A percentile compares a stretch with the other conserved stretches of the same genome.
Conservation (phyloP, 2,113 vertebrate genomes). For the Nothocercus nigrocapillus region DNA sequence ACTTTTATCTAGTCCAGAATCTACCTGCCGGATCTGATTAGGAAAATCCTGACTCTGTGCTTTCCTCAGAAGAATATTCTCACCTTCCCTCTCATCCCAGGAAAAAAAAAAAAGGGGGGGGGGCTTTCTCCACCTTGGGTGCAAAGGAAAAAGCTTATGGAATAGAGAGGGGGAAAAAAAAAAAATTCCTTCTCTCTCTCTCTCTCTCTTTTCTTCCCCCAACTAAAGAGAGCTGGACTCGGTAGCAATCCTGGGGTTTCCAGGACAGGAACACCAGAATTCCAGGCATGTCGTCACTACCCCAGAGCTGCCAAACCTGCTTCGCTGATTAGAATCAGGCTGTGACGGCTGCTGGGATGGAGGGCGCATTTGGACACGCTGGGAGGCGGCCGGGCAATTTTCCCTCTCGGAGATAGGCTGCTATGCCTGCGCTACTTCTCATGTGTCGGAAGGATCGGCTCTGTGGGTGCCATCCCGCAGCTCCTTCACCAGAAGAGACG, state of each 20-base stretch:
- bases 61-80: not conserved
- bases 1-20: not conserved
- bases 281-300: not conserved
- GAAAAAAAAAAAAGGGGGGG: not conserved
- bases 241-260: not conserved
- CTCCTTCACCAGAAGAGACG: not conserved
- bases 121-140: not conserved
- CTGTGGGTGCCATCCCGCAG: not conserved
- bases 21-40: not conserved
- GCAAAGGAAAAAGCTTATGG: not conserved
- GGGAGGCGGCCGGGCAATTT: not conserved
- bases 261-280: not conserved
- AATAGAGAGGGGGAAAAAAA: not conserved
- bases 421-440: not conserved
- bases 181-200: not conserved
- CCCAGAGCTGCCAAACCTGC: conserved; percentile 1
- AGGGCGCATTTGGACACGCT: not conserved
- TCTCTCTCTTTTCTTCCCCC: not conserved
- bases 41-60: not conserved
- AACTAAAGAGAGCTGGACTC: not conserved
- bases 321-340: not conserved
- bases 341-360: not conserved
- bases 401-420: not conserved
- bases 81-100: not conserved
- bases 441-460: not conserved